A percentile compares a stretch with the other conserved stretches of the same genome.
phyloP scores from a whole-genome alignment of 92 coral and sea anemone genomes.

The Porites lobata region DNA sequence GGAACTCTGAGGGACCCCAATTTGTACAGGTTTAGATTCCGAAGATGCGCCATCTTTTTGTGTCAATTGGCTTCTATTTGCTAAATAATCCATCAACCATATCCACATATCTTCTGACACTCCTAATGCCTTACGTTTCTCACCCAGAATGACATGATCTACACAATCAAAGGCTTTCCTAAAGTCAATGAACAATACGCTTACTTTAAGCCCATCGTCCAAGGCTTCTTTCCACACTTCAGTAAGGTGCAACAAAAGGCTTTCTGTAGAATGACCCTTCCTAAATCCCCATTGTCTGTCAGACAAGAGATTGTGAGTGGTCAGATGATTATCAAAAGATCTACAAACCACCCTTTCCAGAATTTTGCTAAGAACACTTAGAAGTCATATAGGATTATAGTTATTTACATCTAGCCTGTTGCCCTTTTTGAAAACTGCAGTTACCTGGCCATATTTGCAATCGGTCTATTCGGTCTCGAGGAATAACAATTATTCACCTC shows the following conservation, averaged over 20 bases:
- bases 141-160: conserved; percentile 1
- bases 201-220: conserved; percentile 2
- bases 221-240: conserved; percentile 42
- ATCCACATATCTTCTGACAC: conserved; percentile 9
- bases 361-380: background rate
- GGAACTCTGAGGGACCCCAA: conserved; percentile 36
- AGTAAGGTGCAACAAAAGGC: conserved; percentile 36
- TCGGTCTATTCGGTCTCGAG: too few species aligned
- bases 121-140: conserved; percentile 28
- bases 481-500: too few species aligned
- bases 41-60: conserved; percentile 27
- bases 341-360: conserved; percentile 17
- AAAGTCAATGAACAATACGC: conserved; percentile 27
- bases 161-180: conserved; percentile 56
- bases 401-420: conserved; percentile 38
- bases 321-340: conserved; percentile 24
- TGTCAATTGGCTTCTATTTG: conserved; percentile 18
- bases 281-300: conserved; percentile 36
- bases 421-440: background rate
- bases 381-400: conserved; percentile 23
- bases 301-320: conserved; percentile 19
- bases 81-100: conserved; percentile 25
- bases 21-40: background rate
- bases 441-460: too few species aligned
- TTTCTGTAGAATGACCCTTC: conserved; percentile 37